Conservation (phyloP, 2,888 invertebrate genomes). For the Netelia inedita region DNA sequence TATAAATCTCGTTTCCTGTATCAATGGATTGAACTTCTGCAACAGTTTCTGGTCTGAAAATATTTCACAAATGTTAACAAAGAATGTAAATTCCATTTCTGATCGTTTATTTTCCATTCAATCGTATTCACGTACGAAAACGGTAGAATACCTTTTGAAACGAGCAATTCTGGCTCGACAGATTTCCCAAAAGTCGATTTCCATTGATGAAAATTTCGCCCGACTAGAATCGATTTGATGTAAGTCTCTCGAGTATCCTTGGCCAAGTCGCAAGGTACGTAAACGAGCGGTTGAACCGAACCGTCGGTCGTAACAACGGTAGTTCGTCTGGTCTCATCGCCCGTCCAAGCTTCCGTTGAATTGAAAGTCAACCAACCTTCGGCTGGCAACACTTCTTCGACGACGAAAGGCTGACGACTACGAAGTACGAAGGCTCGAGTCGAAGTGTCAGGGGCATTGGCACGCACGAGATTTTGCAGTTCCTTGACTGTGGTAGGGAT, state of each 20-base stretch:
- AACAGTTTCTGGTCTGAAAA: conserved; percentile 85
- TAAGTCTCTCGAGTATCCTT: conserved; percentile 81
- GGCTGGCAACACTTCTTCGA: conserved; percentile 75
- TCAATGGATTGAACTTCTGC: conserved; percentile 86
- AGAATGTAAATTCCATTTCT: background rate
- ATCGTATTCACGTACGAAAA: background rate
- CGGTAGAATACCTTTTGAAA: conserved; percentile 82
- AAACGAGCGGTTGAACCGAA: conserved; percentile 71
- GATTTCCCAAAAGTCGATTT: conserved; percentile 84
- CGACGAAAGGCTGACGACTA: conserved; percentile 82
- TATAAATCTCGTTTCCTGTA: conserved; percentile 84
- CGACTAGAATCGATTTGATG: conserved; percentile 87
- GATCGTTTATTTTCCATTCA: background rate
- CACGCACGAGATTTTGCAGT: conserved; percentile 86
- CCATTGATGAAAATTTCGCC: conserved; percentile 89
- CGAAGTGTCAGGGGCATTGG: conserved; percentile 84
- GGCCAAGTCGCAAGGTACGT: conserved; percentile 84
- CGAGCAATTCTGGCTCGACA: conserved; percentile 77
- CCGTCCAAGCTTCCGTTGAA: conserved; percentile 50
- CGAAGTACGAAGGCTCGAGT: conserved; percentile 85
- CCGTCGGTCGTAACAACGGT: conserved; percentile 68
- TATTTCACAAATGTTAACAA: conserved; percentile 22
- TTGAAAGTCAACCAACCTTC: conserved; percentile 67
- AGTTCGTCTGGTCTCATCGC: conserved; percentile 64
- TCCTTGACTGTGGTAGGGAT: conserved; percentile 85